phyloP scores from a whole-genome alignment of 2,888 invertebrate species.

The Myopa testacea region DNA sequence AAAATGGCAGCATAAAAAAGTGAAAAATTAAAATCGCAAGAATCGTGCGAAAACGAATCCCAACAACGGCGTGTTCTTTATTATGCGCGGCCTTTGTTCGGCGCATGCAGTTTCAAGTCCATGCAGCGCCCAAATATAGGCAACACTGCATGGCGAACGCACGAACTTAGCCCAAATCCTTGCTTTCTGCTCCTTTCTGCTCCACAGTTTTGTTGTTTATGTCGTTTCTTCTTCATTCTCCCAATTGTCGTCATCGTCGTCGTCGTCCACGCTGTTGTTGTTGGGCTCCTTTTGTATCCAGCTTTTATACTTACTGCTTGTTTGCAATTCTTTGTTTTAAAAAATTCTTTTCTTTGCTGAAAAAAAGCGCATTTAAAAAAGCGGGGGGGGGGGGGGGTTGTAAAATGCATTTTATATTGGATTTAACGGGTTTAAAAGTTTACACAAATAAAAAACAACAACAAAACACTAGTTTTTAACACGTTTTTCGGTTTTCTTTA shows the following conservation, averaged over 20 bases:
- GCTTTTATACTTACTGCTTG: neutral
- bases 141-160: neutral
- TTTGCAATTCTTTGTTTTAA: neutral
- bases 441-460: too few relatives aligned
- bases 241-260: too few relatives aligned
- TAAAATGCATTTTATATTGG: too few relatives aligned
- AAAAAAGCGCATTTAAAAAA: neutral
- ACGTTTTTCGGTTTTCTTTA: too few relatives aligned
- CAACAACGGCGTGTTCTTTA: neutral
- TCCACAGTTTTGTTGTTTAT: too few relatives aligned
- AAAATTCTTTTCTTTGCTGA: neutral
- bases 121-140: conserved; percentile 14
- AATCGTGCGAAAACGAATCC: neutral
- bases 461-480: too few relatives aligned
- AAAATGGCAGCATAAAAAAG: neutral
- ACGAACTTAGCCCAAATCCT: neutral
- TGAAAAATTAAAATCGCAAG: neutral
- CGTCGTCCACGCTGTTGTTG: too few relatives aligned
- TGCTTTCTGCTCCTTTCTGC: neutral
- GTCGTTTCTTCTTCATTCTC: too few relatives aligned
- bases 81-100: neutral
- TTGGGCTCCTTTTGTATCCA: too few relatives aligned
- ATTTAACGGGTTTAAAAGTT: too few relatives aligned
- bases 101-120: neutral
- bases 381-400: too few relatives aligned